These are phyloP conservation scores for Acanthosoma haemorrhoidale DNA, from an alignment of 2,888 invertebrate species.

Conservation along the genomic window DNA sequence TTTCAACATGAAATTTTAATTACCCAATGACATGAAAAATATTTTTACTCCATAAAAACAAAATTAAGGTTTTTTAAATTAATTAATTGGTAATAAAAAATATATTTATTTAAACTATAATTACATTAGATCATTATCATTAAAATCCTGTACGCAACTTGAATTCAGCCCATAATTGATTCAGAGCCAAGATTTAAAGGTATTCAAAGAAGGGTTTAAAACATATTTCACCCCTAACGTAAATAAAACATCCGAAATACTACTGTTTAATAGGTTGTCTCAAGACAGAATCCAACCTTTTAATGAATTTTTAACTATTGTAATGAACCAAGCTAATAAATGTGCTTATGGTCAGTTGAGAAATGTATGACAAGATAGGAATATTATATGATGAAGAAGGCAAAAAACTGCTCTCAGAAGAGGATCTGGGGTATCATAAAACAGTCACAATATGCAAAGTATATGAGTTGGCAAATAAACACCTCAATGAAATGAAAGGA, in stretches of 20 bases:
- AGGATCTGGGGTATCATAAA: not conserved
- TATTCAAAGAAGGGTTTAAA: not conserved
- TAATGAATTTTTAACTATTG: not conserved
- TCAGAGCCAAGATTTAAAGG: not conserved
- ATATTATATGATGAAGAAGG: constrained; percentile 16
- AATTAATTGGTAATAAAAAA: no score
- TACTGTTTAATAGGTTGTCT: not conserved
- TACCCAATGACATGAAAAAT: no score
- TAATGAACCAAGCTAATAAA: no score
- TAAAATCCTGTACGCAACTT: no score
- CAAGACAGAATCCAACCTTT: not conserved
- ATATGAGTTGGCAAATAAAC: no score
- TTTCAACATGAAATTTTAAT: no score
- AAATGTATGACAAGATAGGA: constrained; percentile 9
- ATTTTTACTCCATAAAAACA: no score
- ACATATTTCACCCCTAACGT: not conserved
- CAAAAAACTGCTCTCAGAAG: not conserved
- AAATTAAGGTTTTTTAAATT: no score
- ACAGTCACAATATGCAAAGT: not conserved
- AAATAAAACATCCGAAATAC: constrained; percentile 7
- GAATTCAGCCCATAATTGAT: no score
- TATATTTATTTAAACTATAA: no score
- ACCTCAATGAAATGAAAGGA: not conserved
- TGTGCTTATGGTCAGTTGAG: not conserved
- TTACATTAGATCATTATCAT: no score